Base-by-base conservation (phyloP, 2,113 vertebrate genomes). In the Genyomyrus donnyi region DNA sequence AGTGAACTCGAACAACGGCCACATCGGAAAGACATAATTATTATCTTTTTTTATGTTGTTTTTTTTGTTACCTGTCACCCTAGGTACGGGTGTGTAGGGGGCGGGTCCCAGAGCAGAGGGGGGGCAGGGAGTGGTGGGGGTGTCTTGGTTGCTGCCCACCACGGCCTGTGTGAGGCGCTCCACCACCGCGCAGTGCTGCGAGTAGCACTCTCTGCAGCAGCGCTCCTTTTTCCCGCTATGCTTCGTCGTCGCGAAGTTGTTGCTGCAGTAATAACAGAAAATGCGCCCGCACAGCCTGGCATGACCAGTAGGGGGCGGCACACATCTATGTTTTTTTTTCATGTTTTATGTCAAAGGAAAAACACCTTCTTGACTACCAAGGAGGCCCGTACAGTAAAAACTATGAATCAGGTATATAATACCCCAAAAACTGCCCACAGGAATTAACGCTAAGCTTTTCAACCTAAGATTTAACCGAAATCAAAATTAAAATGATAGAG, bases 191-290 rank as follows among this genome's bases (percentile, higher is more conserved):
- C 94, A 94, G 88, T 97, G 94, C 90, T 97, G 97, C 66, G 70
- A 96, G 94, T 97, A 98, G 93, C 98, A 99, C 91, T 97, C 96
- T 56, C 90, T 95, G 92, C 98, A 99, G 93, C 98, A 99, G 89
- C 98, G 97, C 91, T 99, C 98, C 94, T 98, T 98, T 93, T 96
- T 98, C 83, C 95, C 96, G 0, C 96, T 94, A 21, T 92, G 95
- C 93, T 96, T 97, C 31, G 95, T 97, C 94, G 95, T 93, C 62
- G 95, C 95, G 85, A 96, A 98, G 95, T 98, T 97, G 95, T 98
- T 98, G 94, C 98, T 97, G 95, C 98, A 99, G 95, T 98, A 97
- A 93, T 99, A 99, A 92, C 98, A 99, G 96, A 99, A 99, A 93
- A 97, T 96, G 80, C 95, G 96, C 13, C 97, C 97, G 1, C 98